Percentiles rank a stretch among this genome's conserved stretches.
Evolutionary conservation across 1,140 invertebrate species (phyloP).

Genomic region (Meloidogyne exigua): DNA sequence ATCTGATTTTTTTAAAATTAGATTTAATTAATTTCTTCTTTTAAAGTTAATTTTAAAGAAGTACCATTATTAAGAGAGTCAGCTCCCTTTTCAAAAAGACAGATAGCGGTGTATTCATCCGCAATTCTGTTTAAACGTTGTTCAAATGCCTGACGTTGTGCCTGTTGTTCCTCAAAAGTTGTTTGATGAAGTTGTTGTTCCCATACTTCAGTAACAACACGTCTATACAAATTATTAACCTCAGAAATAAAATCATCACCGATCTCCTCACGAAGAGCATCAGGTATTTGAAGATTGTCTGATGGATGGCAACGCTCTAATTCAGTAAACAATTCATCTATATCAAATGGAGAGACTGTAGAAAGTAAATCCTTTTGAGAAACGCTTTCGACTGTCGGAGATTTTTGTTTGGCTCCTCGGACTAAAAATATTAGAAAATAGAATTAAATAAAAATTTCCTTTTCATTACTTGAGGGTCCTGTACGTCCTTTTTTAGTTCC

Average conservation of each 20-base stretch:
- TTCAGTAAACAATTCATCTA: slow-evolving; percentile 23
- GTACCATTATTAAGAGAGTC: slow-evolving; percentile 23
- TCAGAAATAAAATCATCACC: slow-evolving; percentile 22
- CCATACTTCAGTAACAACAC: slow-evolving; percentile 15
- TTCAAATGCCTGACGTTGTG: slow-evolving; percentile 26
- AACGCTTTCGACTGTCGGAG: slow-evolving; percentile 20
- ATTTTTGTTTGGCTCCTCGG: background rate
- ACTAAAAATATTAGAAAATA: background rate
- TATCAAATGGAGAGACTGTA: background rate
- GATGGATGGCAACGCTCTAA: background rate
- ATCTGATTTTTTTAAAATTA: no score
- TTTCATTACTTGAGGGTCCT: slow-evolving; percentile 5
- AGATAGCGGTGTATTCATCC: slow-evolving; percentile 36
- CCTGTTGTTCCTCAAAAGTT: slow-evolving; percentile 19
- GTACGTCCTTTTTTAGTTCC: slow-evolving; percentile 39
- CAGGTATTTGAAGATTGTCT: slow-evolving; percentile 19
- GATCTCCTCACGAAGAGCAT: slow-evolving; percentile 32
- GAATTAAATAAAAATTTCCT: background rate
- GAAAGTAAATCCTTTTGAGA: slow-evolving; percentile 13
- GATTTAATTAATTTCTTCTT: background rate
- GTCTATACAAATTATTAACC: slow-evolving; percentile 31
- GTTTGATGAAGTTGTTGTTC: slow-evolving; percentile 10
- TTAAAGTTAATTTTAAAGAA: slow-evolving; percentile 12
- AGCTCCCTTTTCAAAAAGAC: slow-evolving; percentile 38
- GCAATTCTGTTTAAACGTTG: slow-evolving; percentile 16